Conservation (phyloP, 2,113 vertebrate species). For the Salvelinus alpinus region DNA sequence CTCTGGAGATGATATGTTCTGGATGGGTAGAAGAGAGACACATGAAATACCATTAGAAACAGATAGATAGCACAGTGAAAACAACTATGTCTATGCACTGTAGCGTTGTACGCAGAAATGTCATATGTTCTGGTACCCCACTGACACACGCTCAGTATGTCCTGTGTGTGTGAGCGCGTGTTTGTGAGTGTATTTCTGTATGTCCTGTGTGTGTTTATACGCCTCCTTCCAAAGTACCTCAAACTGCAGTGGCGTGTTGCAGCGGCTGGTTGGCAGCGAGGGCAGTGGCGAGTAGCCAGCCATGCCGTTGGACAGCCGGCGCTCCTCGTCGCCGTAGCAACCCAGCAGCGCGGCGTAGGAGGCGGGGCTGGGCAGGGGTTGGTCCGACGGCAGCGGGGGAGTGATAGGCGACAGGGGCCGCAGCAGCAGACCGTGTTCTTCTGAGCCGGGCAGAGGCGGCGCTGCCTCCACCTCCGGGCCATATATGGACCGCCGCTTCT, state of each 20-base stretch:
- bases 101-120: too few relatives aligned
- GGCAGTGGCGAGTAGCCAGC: conserved; percentile 84
- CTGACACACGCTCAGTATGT: neutral
- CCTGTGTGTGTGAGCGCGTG: neutral
- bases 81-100: neutral
- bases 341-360: conserved; percentile 71
- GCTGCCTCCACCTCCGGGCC: conserved; percentile 73
- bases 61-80: neutral
- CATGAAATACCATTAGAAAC: neutral
- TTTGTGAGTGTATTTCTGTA: neutral
- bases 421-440: conserved; percentile 74
- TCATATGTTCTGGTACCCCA: too few relatives aligned
- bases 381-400: conserved; percentile 81
- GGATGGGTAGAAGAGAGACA: conserved; percentile 48
- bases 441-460: conserved; percentile 11
- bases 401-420: conserved; percentile 88
- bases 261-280: conserved; percentile 91
- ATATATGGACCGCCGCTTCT: conserved; percentile 92
- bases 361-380: conserved; percentile 73
- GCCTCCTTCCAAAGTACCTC: conserved; percentile 76
- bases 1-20: conserved; percentile 98
- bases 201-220: neutral
- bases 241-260: conserved; percentile 97
- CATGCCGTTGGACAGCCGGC: conserved; percentile 78
- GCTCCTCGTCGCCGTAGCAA: conserved; percentile 71